These are phyloP conservation scores for Euschistus heros DNA, from an alignment of 1,140 invertebrate genomes.

Conservation along the genomic window DNA sequence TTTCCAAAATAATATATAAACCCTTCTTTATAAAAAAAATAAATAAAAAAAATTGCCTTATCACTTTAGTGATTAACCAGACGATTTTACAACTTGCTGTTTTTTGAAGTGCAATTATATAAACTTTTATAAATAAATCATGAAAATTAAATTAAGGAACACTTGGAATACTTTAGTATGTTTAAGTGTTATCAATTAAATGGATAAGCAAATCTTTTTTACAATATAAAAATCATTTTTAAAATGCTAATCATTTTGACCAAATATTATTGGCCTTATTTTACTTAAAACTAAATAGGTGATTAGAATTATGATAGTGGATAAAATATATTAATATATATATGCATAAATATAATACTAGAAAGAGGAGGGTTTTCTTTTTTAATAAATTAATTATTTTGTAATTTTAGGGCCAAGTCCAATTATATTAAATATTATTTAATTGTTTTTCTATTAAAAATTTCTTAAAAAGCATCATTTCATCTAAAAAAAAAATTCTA, in stretches of 20 bases:
- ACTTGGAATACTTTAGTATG: not conserved
- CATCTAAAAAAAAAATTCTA: too few species aligned
- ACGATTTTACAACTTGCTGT: not conserved
- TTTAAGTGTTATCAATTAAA: slow-evolving; percentile 1
- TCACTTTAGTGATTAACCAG: not conserved
- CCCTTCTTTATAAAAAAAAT: not conserved
- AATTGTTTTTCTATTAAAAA: not conserved
- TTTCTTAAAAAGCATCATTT: not conserved
- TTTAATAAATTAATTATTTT: not conserved
- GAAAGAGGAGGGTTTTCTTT: not conserved
- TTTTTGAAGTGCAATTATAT: slow-evolving; percentile 7
- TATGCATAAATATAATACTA: too few species aligned
- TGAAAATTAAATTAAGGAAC: not conserved
- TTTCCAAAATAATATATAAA: not conserved
- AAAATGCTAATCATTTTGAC: not conserved
- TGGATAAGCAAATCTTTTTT: not conserved
- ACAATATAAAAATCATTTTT: not conserved
- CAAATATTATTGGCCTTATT: not conserved
- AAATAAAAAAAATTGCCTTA: not conserved
- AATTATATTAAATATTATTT: not conserved
- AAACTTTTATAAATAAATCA: not conserved
- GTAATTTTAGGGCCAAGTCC: not conserved
- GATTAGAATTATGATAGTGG: not conserved
- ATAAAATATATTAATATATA: too few species aligned
- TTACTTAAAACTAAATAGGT: not conserved